Base-by-base conservation (phyloP, 1,140 invertebrate genomes). In the Scaptomyza montana region DNA sequence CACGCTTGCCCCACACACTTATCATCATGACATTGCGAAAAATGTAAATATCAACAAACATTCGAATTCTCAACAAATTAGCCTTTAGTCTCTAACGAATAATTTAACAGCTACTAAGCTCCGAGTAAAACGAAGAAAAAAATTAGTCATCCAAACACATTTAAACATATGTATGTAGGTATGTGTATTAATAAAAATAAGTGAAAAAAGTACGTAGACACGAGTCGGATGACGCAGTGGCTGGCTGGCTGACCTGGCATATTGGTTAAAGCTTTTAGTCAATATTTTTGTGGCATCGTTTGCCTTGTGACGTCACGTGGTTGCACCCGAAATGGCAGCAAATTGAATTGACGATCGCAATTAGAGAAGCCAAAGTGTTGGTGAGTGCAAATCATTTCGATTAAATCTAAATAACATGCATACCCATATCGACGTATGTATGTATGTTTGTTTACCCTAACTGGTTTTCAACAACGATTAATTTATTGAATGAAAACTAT, bases 31-130 rank as follows among this genome's bases (percentile, higher is more conserved):
- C 43, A 10, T 56, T 65, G 53, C 51, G 8, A 39, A 2, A 41
- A 25, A 21, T 46, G 41, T 36, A 8, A 7, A 65, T 54, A 47
- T 33, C 19, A 54, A 64, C 12, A 55, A 64, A 55, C 39, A 9
- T 16, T 5, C 41, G 9, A 16, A 9, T 1, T 36, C 1, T 7
- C 8, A 36, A 36, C 33, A 36, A 36, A 36, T 9, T 36, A 9
- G 33, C 33, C 45, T 19, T 3, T 36, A 36, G 33, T 46, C 3
- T 21, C 39, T 25, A 33, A 25, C 50, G 21, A 46, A 55, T 47
- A 25, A 47, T 55, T 65, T 39, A 36, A 43, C 12, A 43, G 39
- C 12, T 43, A 43, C 12, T 12, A 43, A 5, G 5, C 10, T 4
- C 25, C 16, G 12, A 45, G 19, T 21, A 5, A 21, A 25, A 5